A percentile compares a stretch with the other conserved stretches of the same genome.
phyloP scores from a whole-genome alignment of 2,797 vertebrate genomes.

The Sebastes iracundus region DNA sequence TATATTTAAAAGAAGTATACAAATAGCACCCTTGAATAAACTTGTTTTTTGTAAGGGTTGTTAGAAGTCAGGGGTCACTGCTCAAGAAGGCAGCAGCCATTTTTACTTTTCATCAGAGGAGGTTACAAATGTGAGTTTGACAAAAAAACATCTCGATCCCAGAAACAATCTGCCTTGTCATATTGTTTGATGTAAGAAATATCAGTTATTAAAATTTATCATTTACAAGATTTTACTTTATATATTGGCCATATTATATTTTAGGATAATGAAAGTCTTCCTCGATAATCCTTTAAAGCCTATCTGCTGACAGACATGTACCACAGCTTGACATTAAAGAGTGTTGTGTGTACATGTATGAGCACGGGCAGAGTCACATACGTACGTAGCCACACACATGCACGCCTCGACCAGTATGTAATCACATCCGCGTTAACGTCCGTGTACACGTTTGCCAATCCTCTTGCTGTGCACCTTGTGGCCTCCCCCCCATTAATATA shows the following conservation, averaged over 20 bases:
- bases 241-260: not conserved
- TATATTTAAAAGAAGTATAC: too few relatives aligned
- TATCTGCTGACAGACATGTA: not conserved
- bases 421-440: slow-evolving; percentile 53
- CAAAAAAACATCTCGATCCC: too few relatives aligned
- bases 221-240: not conserved
- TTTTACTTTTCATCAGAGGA: too few relatives aligned
- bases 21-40: too few relatives aligned
- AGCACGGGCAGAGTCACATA: not conserved
- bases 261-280: not conserved
- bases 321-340: not conserved
- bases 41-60: too few relatives aligned
- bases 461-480: slow-evolving; percentile 70
- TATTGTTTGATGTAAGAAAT: not conserved
- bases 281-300: not conserved
- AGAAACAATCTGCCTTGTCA: not conserved
- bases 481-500: slow-evolving; percentile 78
- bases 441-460: slow-evolving; percentile 46
- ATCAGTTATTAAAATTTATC: not conserved
- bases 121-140: too few relatives aligned
- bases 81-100: too few relatives aligned
- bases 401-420: slow-evolving; percentile 1
- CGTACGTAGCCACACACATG: not conserved
- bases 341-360: not conserved
- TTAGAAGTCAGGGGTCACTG: too few relatives aligned